Conservation (phyloP, 2,797 vertebrate species). For the Chloroceryle inda region DNA sequence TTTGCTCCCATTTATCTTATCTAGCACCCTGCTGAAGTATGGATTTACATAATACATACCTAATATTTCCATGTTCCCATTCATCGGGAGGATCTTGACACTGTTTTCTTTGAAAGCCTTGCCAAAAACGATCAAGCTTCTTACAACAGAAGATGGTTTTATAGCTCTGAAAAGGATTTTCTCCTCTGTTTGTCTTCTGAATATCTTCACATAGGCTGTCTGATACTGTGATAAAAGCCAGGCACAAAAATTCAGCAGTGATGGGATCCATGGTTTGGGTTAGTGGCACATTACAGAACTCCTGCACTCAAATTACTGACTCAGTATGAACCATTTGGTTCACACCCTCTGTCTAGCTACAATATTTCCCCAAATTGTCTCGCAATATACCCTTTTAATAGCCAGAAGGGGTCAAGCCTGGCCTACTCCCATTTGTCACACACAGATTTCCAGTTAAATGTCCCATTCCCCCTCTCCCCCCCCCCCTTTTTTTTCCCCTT, state of each 20-base stretch:
- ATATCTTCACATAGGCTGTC: not conserved
- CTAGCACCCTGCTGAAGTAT: not conserved
- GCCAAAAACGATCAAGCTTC: not conserved
- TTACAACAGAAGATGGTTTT: slow-evolving; percentile 23
- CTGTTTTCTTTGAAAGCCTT: slow-evolving; percentile 25
- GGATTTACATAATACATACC: slow-evolving; percentile 42
- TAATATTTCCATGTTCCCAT: slow-evolving; percentile 14
- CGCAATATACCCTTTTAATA: not conserved
- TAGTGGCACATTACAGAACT: not conserved
- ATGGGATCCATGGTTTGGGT: not conserved
- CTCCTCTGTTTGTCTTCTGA: not conserved
- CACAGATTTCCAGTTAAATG: not conserved
- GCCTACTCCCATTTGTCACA: not conserved
- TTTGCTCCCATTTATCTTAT: slow-evolving; percentile 57
- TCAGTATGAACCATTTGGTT: not conserved
- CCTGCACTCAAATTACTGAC: not conserved
- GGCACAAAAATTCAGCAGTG: not conserved
- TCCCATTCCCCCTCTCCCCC: not conserved
- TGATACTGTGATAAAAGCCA: not conserved
- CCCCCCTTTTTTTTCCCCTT: too few species aligned
- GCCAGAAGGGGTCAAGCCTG: not conserved
- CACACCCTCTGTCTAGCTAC: not conserved
- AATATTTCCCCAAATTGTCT: not conserved
- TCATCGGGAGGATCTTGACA: not conserved
- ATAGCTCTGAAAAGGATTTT: slow-evolving; percentile 23